A percentile compares a stretch with the other conserved stretches of the same genome.
Evolutionary conservation across 2,888 invertebrate species (phyloP).

Genomic region (Synanthedon vespiformis): DNA sequence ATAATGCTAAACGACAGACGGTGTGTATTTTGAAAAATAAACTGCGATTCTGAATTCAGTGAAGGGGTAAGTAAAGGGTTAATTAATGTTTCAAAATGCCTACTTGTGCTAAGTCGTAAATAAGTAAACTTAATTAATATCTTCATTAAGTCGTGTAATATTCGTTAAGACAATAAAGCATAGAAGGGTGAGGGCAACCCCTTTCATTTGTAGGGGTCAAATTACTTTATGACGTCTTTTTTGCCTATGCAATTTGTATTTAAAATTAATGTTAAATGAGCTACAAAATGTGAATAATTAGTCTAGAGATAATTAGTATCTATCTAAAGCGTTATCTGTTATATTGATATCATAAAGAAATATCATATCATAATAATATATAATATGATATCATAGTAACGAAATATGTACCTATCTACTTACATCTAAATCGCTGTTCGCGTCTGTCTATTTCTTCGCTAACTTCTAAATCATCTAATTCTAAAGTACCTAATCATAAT

Average conservation of each 20-base stretch:
- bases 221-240: neutral
- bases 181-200: slow-evolving; percentile 27
- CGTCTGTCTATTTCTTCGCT: too few species aligned
- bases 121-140: slow-evolving; percentile 46
- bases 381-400: too few species aligned
- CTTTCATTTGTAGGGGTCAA: slow-evolving; percentile 8
- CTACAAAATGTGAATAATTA: neutral
- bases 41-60: slow-evolving; percentile 21
- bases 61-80: slow-evolving; percentile 16
- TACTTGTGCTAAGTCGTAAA: slow-evolving; percentile 24
- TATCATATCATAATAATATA: too few species aligned
- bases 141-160: slow-evolving; percentile 36
- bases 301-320: neutral
- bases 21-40: slow-evolving; percentile 20
- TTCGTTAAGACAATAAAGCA: slow-evolving; percentile 37
- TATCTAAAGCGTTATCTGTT: too few species aligned
- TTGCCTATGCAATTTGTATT: neutral
- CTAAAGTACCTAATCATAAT: too few species aligned
- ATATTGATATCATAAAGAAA: too few species aligned
- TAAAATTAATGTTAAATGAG: too few species aligned
- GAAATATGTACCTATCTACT: too few species aligned
- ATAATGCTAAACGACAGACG: slow-evolving; percentile 17
- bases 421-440: too few species aligned
- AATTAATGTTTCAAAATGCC: slow-evolving; percentile 29
- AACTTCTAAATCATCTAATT: too few species aligned